Percentiles rank a stretch among this genome's conserved stretches.
Evolutionary conservation across 2,888 invertebrate genomes (phyloP).

Genomic region (Brachypalpus laphriformis): DNA sequence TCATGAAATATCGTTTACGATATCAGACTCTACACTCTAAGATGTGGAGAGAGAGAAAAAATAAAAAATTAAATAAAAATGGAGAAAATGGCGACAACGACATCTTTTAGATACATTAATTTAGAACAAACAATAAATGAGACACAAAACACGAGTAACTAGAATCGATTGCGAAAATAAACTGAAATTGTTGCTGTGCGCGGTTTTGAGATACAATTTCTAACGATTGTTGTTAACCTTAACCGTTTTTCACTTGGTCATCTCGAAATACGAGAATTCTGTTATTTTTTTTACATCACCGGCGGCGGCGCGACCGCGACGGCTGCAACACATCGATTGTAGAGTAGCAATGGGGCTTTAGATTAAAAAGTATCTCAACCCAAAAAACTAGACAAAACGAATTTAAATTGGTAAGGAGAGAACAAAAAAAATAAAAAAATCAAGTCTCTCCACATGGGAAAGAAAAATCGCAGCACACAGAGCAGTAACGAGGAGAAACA

Average conservation of each 20-base stretch:
- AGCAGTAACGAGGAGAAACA: constrained; percentile 59
- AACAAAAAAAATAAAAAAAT: constrained; percentile 26
- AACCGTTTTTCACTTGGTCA: constrained; percentile 13
- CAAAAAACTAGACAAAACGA: constrained; percentile 49
- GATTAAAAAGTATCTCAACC: constrained; percentile 57
- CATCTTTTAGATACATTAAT: constrained; percentile 29
- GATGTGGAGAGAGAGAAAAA: neutral
- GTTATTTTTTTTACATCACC: constrained; percentile 12
- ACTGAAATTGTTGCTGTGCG: constrained; percentile 20
- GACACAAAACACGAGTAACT: constrained; percentile 25
- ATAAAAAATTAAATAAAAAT: neutral
- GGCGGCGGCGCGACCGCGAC: constrained; percentile 61
- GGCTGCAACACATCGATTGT: constrained; percentile 53
- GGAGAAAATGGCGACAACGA: constrained; percentile 56
- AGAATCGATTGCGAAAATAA: constrained; percentile 44
- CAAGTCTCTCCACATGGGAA: constrained; percentile 54
- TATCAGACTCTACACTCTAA: constrained; percentile 9
- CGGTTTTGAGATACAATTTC: constrained; percentile 53
- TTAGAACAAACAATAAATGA: constrained; percentile 42
- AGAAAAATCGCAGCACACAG: constrained; percentile 53
- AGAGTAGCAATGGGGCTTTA: constrained; percentile 46
- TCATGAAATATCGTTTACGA: constrained; percentile 37
- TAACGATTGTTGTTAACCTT: constrained; percentile 64
- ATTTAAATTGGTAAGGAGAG: constrained; percentile 51
- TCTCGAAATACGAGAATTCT: neutral